These are phyloP conservation scores for Myanophis thanlyinensis DNA, from an alignment of 2,113 vertebrate species.

Conservation along the genomic window DNA sequence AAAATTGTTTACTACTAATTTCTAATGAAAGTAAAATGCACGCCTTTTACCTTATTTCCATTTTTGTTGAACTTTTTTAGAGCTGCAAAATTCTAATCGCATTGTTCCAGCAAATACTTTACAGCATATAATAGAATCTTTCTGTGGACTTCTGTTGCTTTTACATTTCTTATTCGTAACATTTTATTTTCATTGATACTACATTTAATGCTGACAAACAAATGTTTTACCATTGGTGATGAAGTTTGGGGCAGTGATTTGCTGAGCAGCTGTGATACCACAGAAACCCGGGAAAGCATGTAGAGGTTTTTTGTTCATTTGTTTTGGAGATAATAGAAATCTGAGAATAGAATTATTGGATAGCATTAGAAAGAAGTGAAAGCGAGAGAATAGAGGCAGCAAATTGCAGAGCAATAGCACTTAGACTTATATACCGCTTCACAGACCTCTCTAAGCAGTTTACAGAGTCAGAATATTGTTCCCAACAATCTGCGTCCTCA, in stretches of 20 bases:
- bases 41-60: not conserved
- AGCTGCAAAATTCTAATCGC: not conserved
- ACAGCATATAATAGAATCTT: not conserved
- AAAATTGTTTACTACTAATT: not conserved
- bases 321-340: not conserved
- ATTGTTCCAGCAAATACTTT: not conserved
- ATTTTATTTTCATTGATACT: not conserved
- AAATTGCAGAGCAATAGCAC: not conserved
- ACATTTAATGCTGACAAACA: not conserved
- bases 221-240: not conserved
- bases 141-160: not conserved
- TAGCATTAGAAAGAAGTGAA: not conserved
- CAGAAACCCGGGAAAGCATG: not conserved
- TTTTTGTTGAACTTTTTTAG: not conserved
- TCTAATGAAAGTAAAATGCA: not conserved
- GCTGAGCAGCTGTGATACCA: not conserved
- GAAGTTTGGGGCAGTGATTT: not conserved
- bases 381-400: not conserved
- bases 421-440: no score
- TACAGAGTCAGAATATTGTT: no score
- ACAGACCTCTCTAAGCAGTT: no score
- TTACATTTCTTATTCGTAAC: constrained; percentile 1
- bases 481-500: no score
- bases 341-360: not conserved
- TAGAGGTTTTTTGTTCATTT: not conserved